Base-by-base conservation (phyloP, 1,140 invertebrate genomes). In the Pteromalus puparum region DNA sequence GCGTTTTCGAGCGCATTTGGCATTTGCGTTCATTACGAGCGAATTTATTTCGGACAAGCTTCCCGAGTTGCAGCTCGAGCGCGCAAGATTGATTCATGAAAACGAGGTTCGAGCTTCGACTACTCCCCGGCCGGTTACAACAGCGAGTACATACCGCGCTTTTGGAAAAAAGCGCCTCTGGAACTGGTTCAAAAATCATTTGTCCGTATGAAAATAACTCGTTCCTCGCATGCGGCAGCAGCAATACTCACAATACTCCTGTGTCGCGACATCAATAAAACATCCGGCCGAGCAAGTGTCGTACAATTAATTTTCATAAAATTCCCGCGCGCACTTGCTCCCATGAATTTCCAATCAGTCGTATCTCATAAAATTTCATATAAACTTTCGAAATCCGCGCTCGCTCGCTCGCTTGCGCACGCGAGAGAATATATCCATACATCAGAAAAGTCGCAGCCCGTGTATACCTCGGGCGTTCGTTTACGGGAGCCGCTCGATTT, bases 231-330 rank as follows among this genome's bases (percentile, higher is more conserved):
- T 9, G 38, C 30, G 18, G 18, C 2, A n/a, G 2, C 34, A 2
- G 67, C 18, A 30, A 21, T 30, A n/a, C 26, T 4, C n/a, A 46
- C 38, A 48, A 70, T 72, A 38, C n/a, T 18, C 38, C 18, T 9
- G 38, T 42, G 28, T 4, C 26, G 42, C 10, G 42, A 6, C 9
- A 83, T 83, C 48, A 83, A 83, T 83, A 83, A 83, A 83, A 83
- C 73, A 76, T 83, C 26, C 4, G 6, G 6, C 9, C 48, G 30
- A 65, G 18, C 81, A 83, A 83, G 74, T 70, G 53, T 72, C 65
- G 61, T 38, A 13, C 65, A 83, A 83, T 78, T 68, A 83, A 83
- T 83, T 78, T 78, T 77, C 65, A 78, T 76, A 28, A 38, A 77
- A 83, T 75, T 65, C 34, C 34, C 10, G 28, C 13, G 18, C 15